These are phyloP conservation scores for Platynereis dumerilii DNA, from an alignment of 2,888 invertebrate genomes.

Conservation along the genomic window DNA sequence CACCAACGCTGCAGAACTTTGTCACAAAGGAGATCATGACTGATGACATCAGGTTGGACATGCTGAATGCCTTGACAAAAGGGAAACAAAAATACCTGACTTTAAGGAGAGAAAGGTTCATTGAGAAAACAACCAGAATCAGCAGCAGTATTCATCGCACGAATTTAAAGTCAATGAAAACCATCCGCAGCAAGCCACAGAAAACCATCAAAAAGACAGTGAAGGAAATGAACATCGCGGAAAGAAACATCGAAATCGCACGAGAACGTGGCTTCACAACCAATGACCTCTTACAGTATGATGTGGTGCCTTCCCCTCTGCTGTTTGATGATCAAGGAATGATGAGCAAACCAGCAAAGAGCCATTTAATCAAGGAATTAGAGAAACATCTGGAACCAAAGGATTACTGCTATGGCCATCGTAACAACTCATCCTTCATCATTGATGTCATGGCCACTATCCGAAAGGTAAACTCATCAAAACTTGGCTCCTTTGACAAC, in stretches of 20 bases:
- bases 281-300: not conserved
- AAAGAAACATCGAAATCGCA: constrained; percentile 13
- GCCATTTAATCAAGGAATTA: constrained; percentile 14
- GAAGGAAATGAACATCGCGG: constrained; percentile 18
- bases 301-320: constrained; percentile 4
- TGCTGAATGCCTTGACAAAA: constrained; percentile 11
- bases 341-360: constrained; percentile 18
- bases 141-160: constrained; percentile 12
- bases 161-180: constrained; percentile 16
- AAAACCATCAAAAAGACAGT: constrained; percentile 9
- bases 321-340: constrained; percentile 9
- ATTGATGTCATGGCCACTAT: constrained; percentile 14
- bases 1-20: constrained; percentile 7
- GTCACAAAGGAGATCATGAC: constrained; percentile 16
- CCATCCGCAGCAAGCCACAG: constrained; percentile 11
- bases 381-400: constrained; percentile 6
- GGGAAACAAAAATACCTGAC: constrained; percentile 11
- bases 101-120: constrained; percentile 5
- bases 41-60: constrained; percentile 8
- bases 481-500: not conserved
- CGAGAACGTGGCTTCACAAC: constrained; percentile 10
- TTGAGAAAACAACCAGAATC: not conserved
- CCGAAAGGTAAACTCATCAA: constrained; percentile 1
- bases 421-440: constrained; percentile 8
- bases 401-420: constrained; percentile 7